A percentile compares a stretch with the other conserved stretches of the same genome.
Evolutionary conservation across 2,797 vertebrate species (phyloP).

Genomic region (Cygnus olor): DNA sequence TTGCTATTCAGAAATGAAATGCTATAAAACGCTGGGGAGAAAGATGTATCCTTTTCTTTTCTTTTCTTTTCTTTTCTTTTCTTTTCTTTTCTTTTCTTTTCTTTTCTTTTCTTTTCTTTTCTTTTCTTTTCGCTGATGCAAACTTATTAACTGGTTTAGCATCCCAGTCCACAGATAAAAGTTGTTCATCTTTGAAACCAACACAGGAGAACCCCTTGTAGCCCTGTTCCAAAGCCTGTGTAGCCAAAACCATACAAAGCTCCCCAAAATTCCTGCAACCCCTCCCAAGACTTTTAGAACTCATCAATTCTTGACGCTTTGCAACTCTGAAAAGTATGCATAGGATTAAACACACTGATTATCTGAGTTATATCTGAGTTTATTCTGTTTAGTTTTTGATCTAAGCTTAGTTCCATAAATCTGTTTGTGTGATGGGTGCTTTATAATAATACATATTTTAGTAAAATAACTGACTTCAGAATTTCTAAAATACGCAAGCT

Average conservation of each 20-base stretch:
- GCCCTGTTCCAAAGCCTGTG: neutral
- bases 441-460: neutral
- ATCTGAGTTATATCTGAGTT: neutral
- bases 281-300: neutral
- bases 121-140: neutral
- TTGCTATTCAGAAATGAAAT: neutral
- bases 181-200: neutral
- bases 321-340: neutral
- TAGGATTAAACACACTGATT: neutral
- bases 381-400: neutral
- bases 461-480: neutral
- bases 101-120: no score
- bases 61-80: no score
- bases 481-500: neutral
- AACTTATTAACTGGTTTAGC: neutral
- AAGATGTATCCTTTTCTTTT: rapidly evolving
- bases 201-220: neutral
- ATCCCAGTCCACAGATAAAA: neutral
- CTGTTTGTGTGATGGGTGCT: neutral
- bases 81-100: no score
- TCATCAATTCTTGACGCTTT: neutral
- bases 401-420: neutral
- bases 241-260: neutral
- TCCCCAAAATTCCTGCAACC: neutral
- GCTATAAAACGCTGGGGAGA: neutral